These are phyloP conservation scores for Chaenodraco wilsoni DNA, from an alignment of 2,797 vertebrate genomes.

Conservation along the genomic window DNA sequence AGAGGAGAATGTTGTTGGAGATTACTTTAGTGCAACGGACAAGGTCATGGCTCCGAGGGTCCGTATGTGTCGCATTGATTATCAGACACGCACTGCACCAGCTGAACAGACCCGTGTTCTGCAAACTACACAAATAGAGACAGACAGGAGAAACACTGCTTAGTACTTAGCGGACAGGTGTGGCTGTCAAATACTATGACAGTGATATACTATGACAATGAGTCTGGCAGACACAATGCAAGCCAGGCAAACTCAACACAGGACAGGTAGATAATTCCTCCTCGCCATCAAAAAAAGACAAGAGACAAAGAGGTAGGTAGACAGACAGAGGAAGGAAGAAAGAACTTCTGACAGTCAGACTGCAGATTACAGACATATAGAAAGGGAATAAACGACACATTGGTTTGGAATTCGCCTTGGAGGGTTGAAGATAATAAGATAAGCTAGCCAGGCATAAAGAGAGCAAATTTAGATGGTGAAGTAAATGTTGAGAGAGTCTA, in stretches of 20 bases:
- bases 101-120: conserved; percentile 34
- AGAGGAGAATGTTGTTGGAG: conserved; percentile 37
- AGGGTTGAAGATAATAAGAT: conserved; percentile 55
- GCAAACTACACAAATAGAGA: conserved; percentile 56
- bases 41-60: conserved; percentile 62
- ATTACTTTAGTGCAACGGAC: conserved; percentile 61
- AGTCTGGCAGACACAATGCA: conserved; percentile 63
- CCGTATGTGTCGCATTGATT: conserved; percentile 69
- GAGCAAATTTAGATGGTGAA: conserved; percentile 19
- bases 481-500: conserved; percentile 9
- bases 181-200: conserved; percentile 63
- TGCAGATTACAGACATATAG: conserved; percentile 22
- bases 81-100: conserved; percentile 50
- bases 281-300: conserved; percentile 17
- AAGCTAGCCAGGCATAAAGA: conserved; percentile 33
- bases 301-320: conserved; percentile 17
- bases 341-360: conserved; percentile 13
- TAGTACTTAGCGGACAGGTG: conserved; percentile 70
- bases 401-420: conserved; percentile 48
- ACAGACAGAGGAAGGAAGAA: conserved; percentile 12
- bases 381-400: conserved; percentile 36
- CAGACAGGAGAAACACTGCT: conserved; percentile 54
- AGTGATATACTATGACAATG: conserved; percentile 40
- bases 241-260: conserved; percentile 52
- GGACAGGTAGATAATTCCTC: conserved; percentile 42